A percentile compares a stretch with the other conserved stretches of the same genome.
phyloP scores from a whole-genome alignment of 2,888 invertebrate species.

The Microctonus brassicae region DNA sequence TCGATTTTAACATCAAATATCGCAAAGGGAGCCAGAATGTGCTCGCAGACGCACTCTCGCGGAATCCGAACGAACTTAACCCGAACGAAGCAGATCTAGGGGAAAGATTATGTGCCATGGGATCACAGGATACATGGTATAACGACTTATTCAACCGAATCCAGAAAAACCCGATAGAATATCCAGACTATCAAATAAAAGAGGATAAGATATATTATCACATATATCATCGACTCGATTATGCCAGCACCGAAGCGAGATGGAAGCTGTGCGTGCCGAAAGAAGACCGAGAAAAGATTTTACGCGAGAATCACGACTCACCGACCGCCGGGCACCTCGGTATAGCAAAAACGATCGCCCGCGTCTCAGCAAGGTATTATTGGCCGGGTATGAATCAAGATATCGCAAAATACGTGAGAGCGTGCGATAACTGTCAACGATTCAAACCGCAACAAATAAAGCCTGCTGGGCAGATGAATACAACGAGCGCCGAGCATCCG shows the following conservation, averaged over 20 bases:
- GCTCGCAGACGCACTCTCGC: constrained; percentile 38
- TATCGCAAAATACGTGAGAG: constrained; percentile 36
- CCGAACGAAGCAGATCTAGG: not conserved
- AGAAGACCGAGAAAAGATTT: not conserved
- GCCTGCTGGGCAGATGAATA: constrained; percentile 27
- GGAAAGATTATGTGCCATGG: not conserved
- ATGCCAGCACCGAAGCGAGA: not conserved
- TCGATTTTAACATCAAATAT: constrained; percentile 35
- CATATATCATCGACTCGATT: not conserved
- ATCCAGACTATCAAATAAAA: constrained; percentile 33
- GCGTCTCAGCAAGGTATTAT: constrained; percentile 34
- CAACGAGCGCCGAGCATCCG: not conserved
- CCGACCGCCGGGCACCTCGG: constrained; percentile 44
- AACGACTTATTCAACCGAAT: too few species aligned
- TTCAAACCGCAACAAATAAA: constrained; percentile 31
- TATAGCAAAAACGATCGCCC: constrained; percentile 22
- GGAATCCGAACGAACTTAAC: not conserved
- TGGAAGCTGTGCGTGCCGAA: constrained; percentile 43
- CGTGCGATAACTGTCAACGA: constrained; percentile 41
- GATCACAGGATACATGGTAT: not conserved
- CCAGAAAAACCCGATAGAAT: not conserved
- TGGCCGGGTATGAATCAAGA: constrained; percentile 49
- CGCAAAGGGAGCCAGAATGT: constrained; percentile 29
- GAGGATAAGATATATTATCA: constrained; percentile 44
- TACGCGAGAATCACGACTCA: constrained; percentile 33